phyloP scores from a whole-genome alignment of 2,113 vertebrate genomes.

The Apeltes quadracus region DNA sequence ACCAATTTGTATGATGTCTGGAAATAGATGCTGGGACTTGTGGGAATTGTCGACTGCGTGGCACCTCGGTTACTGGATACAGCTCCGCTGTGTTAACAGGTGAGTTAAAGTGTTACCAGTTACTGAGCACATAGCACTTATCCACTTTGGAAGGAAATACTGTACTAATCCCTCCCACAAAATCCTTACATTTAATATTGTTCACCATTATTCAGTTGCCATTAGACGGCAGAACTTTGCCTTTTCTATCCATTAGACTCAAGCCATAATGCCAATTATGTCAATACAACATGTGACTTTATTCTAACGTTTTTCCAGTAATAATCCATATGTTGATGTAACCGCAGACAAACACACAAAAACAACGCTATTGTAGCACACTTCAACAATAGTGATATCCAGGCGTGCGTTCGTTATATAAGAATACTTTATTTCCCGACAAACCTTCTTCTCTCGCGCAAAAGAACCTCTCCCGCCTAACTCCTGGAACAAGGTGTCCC shows the following conservation, averaged over 20 bases:
- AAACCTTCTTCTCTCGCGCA: too few relatives aligned
- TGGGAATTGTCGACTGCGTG: not conserved
- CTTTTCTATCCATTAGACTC: not conserved
- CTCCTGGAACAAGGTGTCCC: too few relatives aligned
- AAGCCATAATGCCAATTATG: not conserved
- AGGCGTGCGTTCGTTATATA: too few relatives aligned
- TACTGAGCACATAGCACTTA: not conserved
- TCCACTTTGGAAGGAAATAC: not conserved
- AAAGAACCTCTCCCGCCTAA: too few relatives aligned
- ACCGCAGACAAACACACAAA: not conserved
- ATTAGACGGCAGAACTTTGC: not conserved
- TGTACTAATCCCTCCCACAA: not conserved
- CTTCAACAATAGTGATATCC: too few relatives aligned
- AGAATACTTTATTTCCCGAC: too few relatives aligned
- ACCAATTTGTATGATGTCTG: conserved; percentile 22
- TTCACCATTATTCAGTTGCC: not conserved
- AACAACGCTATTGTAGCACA: not conserved
- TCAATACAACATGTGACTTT: not conserved
- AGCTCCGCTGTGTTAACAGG: not conserved
- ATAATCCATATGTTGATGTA: not conserved
- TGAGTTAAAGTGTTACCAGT: not conserved
- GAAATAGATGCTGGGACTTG: conserved; percentile 13
- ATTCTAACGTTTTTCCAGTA: not conserved
- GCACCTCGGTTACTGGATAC: not conserved
- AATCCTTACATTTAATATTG: conserved; percentile 1